Percentiles rank a stretch among this genome's conserved stretches.
Evolutionary conservation across 2,113 vertebrate species (phyloP).

Genomic region (Python bivittatus): DNA sequence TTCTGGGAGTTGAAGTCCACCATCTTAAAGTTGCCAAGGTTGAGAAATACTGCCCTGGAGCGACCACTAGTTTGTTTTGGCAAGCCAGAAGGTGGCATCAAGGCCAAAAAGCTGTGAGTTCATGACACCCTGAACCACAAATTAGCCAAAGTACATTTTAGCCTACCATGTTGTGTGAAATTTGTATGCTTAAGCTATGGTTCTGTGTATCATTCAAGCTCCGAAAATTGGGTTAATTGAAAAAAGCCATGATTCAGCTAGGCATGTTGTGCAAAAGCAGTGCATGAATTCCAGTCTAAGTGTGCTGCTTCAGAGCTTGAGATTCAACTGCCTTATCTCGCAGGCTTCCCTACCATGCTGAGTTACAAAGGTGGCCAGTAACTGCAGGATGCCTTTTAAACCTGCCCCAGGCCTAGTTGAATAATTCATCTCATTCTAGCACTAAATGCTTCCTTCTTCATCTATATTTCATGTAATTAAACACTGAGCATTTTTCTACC

Average conservation of each 20-base stretch:
- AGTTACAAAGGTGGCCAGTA: neutral
- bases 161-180: neutral
- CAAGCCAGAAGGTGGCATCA: neutral
- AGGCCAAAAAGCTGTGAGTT: neutral
- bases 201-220: neutral
- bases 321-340: neutral
- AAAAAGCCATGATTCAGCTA: neutral
- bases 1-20: neutral
- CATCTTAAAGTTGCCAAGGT: no score
- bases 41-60: neutral
- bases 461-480: slow-evolving; percentile 35
- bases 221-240: neutral
- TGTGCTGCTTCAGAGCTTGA: neutral
- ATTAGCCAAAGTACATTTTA: neutral
- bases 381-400: slow-evolving; percentile 25
- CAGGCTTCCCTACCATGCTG: slow-evolving; percentile 14
- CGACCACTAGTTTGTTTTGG: neutral
- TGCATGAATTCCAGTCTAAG: neutral
- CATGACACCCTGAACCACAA: neutral
- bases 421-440: slow-evolving; percentile 27
- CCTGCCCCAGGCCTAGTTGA: slow-evolving; percentile 3
- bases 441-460: slow-evolving; percentile 31
- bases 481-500: neutral
- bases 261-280: neutral
- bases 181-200: neutral